Base-by-base conservation (phyloP, 2,113 vertebrate species). In the Ornithorhynchus anatinus region DNA sequence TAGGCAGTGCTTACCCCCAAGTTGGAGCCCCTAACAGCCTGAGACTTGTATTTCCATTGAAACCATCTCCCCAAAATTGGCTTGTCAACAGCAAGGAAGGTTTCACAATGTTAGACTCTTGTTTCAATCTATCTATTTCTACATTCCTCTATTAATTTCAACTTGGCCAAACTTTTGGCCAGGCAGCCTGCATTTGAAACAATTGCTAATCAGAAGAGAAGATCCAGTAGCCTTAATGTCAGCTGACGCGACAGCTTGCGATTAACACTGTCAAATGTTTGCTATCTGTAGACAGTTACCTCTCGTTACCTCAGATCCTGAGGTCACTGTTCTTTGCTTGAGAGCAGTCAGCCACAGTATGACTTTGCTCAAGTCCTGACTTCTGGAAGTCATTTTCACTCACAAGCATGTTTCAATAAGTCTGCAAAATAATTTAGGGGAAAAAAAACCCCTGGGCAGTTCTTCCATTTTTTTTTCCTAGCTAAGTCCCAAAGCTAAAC, bases 371-470 rank as follows among this genome's bases (percentile, higher is more conserved):
- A 82, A 75, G 60, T n/a, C 42, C 66, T 16, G 31, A 51, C 84
- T 91, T 86, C 91, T 92, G 91, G 88, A 89, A 91, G 64, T 79
- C 81, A 91, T 91, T 89, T 93, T 88, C 75, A 42, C 68, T 90
- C 88, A 84, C 82, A 42, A 88, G 88, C 59, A 59, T 20, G 42
- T 62, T 79, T 47, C 88, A 80, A 76, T 80, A 77, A 86, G 72
- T 85, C 89, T 89, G 85, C 70, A 79, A 85, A 91, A 79, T 74
- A 88, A 84, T 86, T 90, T 81, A 10, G 85, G 57, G 69, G 14
- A 31, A 47, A 62, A 82, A 43, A 84, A 16, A 2, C 51, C 35
- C 63, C 69, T 62, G 58, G 71, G 37, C 74, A 64, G 62, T 79
- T 72, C 77, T 69, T 63, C 85, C 82, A 70, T 59, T 64, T 61